Evolutionary conservation across 2,113 vertebrate genomes (phyloP), one percentile per base, ranked within the genome.

Genomic region (Aspiorhynchus laticeps): DNA sequence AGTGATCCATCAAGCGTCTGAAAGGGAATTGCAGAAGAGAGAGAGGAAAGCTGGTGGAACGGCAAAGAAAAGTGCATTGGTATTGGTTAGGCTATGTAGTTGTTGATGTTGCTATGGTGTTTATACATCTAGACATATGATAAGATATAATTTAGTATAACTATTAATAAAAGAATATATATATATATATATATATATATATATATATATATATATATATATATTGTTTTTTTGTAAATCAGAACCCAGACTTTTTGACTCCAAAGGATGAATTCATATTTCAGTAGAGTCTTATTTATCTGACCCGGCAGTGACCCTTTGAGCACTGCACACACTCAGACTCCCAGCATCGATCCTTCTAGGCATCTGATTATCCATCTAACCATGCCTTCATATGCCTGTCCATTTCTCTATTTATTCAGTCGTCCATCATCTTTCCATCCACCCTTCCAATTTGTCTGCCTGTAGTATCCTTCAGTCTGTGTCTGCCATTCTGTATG

Each of bases 1-100:
- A 76, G 75, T 84, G 84, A 90, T 86, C 76, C 59, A 88, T 89
- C 87, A 88, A 84, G 69, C 28, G 7, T 38, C 51, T 26, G 79
- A 75, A 46, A 86, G 14, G 75, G 21, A 85, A 79, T 46, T 41
- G 7, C 24, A 0, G 7, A 0, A 6, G 41, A 71, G 59, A 63
- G 48, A 71, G 19, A 61, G 38, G 2, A 33, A 85, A 69, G 28
- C 76, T 53, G 48, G 74, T 53, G 15, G 38, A 83, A n/a, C 17
- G 28, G 14, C 19, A 59, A 5, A 51, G n/a, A 76, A 41, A 76
- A 48, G 26, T n/a, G 46, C 1, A n/a, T 56, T 59, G 33, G 31
- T 11, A 15, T 38, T 36, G 14, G 51, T 36, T 36, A 36, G 36
- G 36, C 36, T 65, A 65, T 65, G 38, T 17, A 24, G 21, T 41